A percentile compares a stretch with the other conserved stretches of the same genome.
Evolutionary conservation across 2,888 invertebrate genomes (phyloP).

Genomic region (Clepsis dumicolana): DNA sequence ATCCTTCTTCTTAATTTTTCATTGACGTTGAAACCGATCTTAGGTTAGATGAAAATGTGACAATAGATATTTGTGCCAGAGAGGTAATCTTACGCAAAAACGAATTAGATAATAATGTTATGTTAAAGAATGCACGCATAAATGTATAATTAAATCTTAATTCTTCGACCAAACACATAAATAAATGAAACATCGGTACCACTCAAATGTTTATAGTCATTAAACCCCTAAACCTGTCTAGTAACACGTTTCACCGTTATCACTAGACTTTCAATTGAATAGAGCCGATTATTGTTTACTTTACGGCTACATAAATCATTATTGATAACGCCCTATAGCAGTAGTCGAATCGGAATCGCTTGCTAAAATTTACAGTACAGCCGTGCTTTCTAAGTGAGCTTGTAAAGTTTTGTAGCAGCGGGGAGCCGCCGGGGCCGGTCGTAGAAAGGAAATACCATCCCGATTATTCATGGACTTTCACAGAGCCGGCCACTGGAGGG

Average conservation of each 20-base stretch:
- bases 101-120: not conserved
- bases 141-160: too few species aligned
- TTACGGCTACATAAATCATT: constrained; percentile 3
- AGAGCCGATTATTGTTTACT: not conserved
- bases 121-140: not conserved
- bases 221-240: not conserved
- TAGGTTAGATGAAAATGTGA: too few species aligned
- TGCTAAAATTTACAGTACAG: constrained; percentile 27
- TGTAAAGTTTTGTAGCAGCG: constrained; percentile 42
- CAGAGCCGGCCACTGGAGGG: constrained; percentile 43
- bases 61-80: too few species aligned
- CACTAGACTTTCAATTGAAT: not conserved
- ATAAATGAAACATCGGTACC: not conserved
- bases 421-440: constrained; percentile 53
- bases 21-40: too few species aligned
- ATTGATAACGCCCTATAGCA: constrained; percentile 14
- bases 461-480: constrained; percentile 71
- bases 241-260: not conserved
- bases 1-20: too few species aligned
- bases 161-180: not conserved
- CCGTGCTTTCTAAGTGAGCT: constrained; percentile 42
- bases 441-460: constrained; percentile 62
- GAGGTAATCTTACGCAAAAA: too few species aligned
- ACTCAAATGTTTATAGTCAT: not conserved
- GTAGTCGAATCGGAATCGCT: not conserved